A percentile compares a stretch with the other conserved stretches of the same genome.
Evolutionary conservation across 2,797 vertebrate species (phyloP).

Genomic region (Trachops cirrhosus): DNA sequence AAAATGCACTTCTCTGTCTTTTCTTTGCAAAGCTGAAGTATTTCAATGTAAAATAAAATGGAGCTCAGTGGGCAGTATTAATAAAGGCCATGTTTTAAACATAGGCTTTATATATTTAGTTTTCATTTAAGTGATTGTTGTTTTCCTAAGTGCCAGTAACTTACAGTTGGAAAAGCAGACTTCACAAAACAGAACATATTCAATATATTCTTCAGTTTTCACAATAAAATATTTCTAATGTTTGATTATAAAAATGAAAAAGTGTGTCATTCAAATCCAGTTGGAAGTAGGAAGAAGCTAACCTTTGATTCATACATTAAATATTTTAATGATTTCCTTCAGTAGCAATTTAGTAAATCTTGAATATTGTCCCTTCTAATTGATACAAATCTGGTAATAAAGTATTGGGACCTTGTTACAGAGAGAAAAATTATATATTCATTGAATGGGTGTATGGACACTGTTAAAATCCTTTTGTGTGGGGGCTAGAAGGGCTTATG

Average conservation of each 20-base stretch:
- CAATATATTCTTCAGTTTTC: conserved; percentile 45
- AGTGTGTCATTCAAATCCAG: not conserved
- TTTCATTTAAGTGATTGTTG: conserved; percentile 81
- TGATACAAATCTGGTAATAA: conserved; percentile 19
- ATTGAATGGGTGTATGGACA: not conserved
- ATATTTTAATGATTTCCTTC: conserved; percentile 35
- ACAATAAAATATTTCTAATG: conserved; percentile 49
- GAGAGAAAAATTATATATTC: conserved; percentile 1
- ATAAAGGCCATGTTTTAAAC: conserved; percentile 96
- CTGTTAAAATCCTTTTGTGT: conserved; percentile 14
- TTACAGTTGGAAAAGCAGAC: conserved; percentile 73
- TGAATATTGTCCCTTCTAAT: conserved; percentile 28
- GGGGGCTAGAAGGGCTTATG: not conserved
- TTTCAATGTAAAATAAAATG: conserved; percentile 90
- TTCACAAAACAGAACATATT: conserved; percentile 69
- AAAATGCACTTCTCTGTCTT: conserved; percentile 89
- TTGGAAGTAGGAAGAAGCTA: conserved; percentile 2
- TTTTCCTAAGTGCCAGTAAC: conserved; percentile 71
- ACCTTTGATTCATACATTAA: not conserved
- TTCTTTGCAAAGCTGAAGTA: conserved; percentile 91
- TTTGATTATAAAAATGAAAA: conserved; percentile 50
- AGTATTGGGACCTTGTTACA: conserved; percentile 7
- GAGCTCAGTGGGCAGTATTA: conserved; percentile 90
- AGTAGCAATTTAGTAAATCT: not conserved
- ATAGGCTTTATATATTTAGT: conserved; percentile 84